These are phyloP conservation scores for Cephus cinctus DNA, from an alignment of 1,140 invertebrate genomes.

Conservation along the genomic window DNA sequence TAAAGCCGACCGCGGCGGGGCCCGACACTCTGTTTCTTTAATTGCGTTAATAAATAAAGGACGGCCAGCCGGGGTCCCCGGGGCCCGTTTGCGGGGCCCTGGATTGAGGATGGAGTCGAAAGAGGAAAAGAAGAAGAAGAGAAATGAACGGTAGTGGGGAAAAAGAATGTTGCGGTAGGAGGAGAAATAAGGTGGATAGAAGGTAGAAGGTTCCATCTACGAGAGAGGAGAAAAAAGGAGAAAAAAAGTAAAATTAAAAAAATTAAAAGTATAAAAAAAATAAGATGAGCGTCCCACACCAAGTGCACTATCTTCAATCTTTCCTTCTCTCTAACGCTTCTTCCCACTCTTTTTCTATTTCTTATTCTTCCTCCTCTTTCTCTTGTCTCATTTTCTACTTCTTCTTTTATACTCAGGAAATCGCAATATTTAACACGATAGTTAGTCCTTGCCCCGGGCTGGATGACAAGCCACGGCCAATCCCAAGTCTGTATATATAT, in stretches of 20 bases:
- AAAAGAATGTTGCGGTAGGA: conserved; percentile 10
- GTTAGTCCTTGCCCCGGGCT: conserved; percentile 32
- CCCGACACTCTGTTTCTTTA: conserved; percentile 52
- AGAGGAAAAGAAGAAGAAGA: conserved; percentile 6
- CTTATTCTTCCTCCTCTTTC: no score
- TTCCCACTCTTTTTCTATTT: no score
- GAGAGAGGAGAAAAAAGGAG: neutral
- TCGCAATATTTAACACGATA: conserved; percentile 51
- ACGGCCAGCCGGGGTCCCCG: conserved; percentile 20
- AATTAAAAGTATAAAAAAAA: conserved; percentile 13
- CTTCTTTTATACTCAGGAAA: no score
- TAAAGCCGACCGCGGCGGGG: conserved; percentile 33
- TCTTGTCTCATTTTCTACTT: no score
- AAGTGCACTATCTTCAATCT: no score
- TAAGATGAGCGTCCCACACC: no score
- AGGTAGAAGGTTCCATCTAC: neutral
- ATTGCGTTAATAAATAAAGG: conserved; percentile 57
- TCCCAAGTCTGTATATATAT: conserved; percentile 23
- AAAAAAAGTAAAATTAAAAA: neutral
- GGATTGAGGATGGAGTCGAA: neutral
- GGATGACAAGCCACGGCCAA: conserved; percentile 36
- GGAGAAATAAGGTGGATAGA: conserved; percentile 10
- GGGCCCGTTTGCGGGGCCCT: neutral
- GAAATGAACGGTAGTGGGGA: conserved; percentile 18
- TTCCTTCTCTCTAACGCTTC: no score